These are phyloP conservation scores for Neoseiulus cucumeris DNA, from an alignment of 1,140 invertebrate species.

Conservation along the genomic window DNA sequence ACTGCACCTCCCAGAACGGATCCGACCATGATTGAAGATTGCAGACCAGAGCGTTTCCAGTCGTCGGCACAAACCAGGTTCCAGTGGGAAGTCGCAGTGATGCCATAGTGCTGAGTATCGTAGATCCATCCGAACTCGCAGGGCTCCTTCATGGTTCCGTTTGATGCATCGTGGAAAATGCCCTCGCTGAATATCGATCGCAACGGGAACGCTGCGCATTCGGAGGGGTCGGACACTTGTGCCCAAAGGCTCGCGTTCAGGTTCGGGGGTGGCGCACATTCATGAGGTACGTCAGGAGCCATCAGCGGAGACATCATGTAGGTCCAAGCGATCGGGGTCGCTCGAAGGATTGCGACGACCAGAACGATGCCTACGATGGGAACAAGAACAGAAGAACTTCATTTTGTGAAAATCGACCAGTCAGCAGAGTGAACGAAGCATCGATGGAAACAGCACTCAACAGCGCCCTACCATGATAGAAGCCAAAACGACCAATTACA, in stretches of 20 bases:
- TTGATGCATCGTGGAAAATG: not conserved
- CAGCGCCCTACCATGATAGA: not conserved
- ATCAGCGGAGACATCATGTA: constrained; percentile 9
- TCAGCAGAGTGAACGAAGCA: not conserved
- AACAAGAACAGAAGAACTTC: not conserved
- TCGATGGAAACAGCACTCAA: not conserved
- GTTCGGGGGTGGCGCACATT: not conserved
- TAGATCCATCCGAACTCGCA: not conserved
- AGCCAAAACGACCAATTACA: not conserved
- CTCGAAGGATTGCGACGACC: not conserved
- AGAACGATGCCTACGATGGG: not conserved
- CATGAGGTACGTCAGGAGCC: not conserved
- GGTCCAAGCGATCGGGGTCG: constrained; percentile 2
- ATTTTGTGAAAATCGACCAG: not conserved
- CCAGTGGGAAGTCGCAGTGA: not conserved
- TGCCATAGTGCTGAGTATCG: not conserved
- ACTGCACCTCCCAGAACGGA: not conserved
- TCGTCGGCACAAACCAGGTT: not conserved
- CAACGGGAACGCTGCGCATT: not conserved
- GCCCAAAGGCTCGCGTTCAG: not conserved
- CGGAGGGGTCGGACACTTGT: not conserved
- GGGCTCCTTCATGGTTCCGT: not conserved
- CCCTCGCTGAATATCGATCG: not conserved
- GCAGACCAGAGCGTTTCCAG: not conserved
- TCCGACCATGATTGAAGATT: not conserved